A percentile compares a stretch with the other conserved stretches of the same genome.
phyloP scores from a whole-genome alignment of 2,797 vertebrate genomes.

The Danio jaintianensis region DNA sequence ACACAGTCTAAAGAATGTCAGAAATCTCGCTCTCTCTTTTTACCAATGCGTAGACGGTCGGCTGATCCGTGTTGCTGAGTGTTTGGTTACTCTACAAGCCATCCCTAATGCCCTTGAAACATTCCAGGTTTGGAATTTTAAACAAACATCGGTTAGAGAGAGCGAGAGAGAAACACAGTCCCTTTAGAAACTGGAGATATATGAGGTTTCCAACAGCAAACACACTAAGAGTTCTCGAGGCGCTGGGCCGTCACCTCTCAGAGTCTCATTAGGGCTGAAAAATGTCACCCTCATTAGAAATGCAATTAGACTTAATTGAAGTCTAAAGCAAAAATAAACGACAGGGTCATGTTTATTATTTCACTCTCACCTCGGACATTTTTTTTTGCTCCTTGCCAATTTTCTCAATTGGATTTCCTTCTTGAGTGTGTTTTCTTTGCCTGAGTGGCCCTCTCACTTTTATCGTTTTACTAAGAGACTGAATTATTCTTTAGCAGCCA shows the following conservation, averaged over 20 bases:
- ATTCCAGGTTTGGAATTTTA: conserved; percentile 64
- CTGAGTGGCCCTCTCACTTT: conserved; percentile 26
- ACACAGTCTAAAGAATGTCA: conserved; percentile 33
- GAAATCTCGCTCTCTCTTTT: conserved; percentile 43
- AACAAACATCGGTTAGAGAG: conserved; percentile 59
- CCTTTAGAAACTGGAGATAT: conserved; percentile 51
- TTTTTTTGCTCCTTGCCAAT: conserved; percentile 66
- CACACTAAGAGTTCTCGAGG: conserved; percentile 57
- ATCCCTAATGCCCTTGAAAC: conserved; percentile 58
- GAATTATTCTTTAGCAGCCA: conserved; percentile 23
- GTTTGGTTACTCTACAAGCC: conserved; percentile 57
- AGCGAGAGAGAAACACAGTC: conserved; percentile 9
- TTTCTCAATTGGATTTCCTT: conserved; percentile 63
- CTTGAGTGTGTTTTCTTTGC: conserved; percentile 32
- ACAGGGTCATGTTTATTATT: conserved; percentile 74
- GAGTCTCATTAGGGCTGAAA: conserved; percentile 70
- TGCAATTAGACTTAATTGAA: conserved; percentile 77
- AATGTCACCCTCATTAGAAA: conserved; percentile 78
- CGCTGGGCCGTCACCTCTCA: conserved; percentile 57
- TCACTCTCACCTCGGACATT: conserved; percentile 62
- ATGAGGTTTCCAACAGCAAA: conserved; percentile 58
- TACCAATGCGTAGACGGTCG: conserved; percentile 64
- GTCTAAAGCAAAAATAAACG: conserved; percentile 77
- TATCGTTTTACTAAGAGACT: conserved; percentile 20
- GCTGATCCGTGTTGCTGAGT: conserved; percentile 46